These are phyloP conservation scores for Luffia ferchaultella DNA, from an alignment of 2,888 invertebrate species.

Conservation along the genomic window DNA sequence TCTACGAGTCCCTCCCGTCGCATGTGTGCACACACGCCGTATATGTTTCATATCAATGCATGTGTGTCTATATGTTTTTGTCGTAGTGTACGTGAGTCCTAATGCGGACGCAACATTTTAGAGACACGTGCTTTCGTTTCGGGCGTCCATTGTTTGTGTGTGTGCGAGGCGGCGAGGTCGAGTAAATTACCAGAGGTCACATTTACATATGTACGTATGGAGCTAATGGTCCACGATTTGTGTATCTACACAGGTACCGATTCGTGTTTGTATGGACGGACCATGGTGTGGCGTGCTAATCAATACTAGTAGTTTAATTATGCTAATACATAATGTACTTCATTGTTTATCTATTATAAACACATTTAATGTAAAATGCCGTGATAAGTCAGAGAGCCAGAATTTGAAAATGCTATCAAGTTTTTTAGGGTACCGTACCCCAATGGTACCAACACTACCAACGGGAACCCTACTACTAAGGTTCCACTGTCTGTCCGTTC, in stretches of 20 bases:
- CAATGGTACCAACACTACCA: too few relatives aligned
- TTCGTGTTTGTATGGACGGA: too few relatives aligned
- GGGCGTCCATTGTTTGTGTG: slow-evolving; percentile 10
- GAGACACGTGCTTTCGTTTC: slow-evolving; percentile 24
- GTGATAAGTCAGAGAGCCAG: too few relatives aligned
- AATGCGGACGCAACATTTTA: slow-evolving; percentile 22
- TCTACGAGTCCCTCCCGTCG: slow-evolving; percentile 44
- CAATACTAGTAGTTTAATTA: too few relatives aligned
- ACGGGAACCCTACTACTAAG: too few relatives aligned
- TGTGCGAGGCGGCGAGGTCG: slow-evolving; percentile 10
- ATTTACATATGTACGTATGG: slow-evolving; percentile 10
- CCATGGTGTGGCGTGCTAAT: too few relatives aligned
- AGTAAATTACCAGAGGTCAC: slow-evolving; percentile 20
- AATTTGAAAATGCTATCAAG: too few relatives aligned
- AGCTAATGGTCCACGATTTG: not conserved
- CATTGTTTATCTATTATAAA: too few relatives aligned
- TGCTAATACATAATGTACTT: too few relatives aligned
- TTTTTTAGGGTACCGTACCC: too few relatives aligned
- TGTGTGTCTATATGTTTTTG: slow-evolving; percentile 26
- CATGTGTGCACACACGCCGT: slow-evolving; percentile 49
- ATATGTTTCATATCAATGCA: slow-evolving; percentile 22
- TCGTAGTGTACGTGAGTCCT: slow-evolving; percentile 51
- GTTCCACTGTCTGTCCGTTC: too few relatives aligned
- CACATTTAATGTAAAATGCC: too few relatives aligned
- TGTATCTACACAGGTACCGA: not conserved